These are phyloP conservation scores for Hafferia zeledoni DNA, from an alignment of 2,797 vertebrate genomes.

Conservation along the genomic window DNA sequence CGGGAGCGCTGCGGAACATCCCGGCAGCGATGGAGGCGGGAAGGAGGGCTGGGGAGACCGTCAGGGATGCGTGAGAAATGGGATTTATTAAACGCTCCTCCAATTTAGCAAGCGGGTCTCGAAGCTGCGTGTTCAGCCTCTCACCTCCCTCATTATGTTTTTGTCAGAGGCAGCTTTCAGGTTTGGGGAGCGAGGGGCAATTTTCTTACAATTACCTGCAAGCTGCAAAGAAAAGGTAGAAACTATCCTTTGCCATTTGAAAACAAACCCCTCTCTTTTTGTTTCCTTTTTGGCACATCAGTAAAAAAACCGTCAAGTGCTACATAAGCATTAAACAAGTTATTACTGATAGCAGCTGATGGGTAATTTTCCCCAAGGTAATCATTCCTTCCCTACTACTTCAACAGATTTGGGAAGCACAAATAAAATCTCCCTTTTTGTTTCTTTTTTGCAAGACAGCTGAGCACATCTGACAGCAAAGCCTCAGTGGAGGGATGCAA, in stretches of 20 bases:
- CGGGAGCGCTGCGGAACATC: not conserved
- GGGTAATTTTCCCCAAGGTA: not conserved
- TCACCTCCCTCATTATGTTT: not conserved
- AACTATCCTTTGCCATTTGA: not conserved
- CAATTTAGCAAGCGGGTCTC: not conserved
- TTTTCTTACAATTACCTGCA: not conserved
- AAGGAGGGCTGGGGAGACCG: not conserved
- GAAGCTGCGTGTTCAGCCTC: not conserved
- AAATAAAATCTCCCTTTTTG: not conserved
- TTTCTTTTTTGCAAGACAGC: not conserved
- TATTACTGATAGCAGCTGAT: not conserved
- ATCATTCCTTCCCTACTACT: not conserved
- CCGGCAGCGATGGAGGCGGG: not conserved
- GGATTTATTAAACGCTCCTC: not conserved
- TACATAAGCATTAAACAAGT: not conserved
- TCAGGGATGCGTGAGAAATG: not conserved
- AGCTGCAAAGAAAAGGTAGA: not conserved
- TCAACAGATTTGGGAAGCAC: not conserved
- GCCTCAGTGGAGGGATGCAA: not conserved
- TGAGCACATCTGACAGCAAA: not conserved
- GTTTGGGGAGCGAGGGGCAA: not conserved
- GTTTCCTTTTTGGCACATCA: not conserved
- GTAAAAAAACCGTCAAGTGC: not conserved
- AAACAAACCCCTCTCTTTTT: not conserved
- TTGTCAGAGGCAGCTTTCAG: not conserved